A percentile compares a stretch with the other conserved stretches of the same genome.
phyloP scores from a whole-genome alignment of 2,888 invertebrate species.

The Amphimallon solstitiale region DNA sequence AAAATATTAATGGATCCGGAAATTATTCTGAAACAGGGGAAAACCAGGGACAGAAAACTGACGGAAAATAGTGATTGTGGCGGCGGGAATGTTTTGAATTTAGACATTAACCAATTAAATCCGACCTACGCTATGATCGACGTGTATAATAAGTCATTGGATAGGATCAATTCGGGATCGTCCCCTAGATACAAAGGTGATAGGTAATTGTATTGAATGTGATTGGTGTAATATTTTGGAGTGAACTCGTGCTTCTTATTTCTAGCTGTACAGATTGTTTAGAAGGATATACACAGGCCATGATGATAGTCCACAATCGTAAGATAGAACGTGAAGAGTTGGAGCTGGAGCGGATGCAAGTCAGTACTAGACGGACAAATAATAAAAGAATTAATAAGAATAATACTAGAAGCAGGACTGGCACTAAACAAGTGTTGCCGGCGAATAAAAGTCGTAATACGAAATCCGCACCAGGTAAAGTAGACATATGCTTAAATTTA shows the following conservation, averaged over 20 bases:
- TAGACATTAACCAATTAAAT: constrained; percentile 66
- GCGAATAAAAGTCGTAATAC: not conserved
- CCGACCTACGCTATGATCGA: constrained; percentile 80
- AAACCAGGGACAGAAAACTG: constrained; percentile 62
- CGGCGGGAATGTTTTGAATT: constrained; percentile 62
- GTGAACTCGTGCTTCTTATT: constrained; percentile 15
- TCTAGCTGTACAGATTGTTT: constrained; percentile 48
- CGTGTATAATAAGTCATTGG: constrained; percentile 71
- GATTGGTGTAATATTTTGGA: not conserved
- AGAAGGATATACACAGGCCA: constrained; percentile 68
- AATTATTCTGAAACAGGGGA: constrained; percentile 67
- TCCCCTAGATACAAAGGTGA: constrained; percentile 54
- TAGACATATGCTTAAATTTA: too few species aligned
- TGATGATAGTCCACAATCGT: constrained; percentile 65
- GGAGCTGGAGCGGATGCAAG: constrained; percentile 25
- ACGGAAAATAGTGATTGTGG: constrained; percentile 61
- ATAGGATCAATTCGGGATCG: constrained; percentile 60
- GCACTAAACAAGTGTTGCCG: not conserved
- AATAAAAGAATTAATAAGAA: constrained; percentile 5
- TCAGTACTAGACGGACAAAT: constrained; percentile 12
- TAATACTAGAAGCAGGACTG: not conserved
- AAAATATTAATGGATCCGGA: constrained; percentile 74
- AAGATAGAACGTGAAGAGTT: constrained; percentile 54
- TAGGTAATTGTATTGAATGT: constrained; percentile 48
- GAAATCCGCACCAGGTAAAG: constrained; percentile 24